Conservation (phyloP, 2,113 vertebrate genomes). For the Poeciliopsis retropinna region DNA sequence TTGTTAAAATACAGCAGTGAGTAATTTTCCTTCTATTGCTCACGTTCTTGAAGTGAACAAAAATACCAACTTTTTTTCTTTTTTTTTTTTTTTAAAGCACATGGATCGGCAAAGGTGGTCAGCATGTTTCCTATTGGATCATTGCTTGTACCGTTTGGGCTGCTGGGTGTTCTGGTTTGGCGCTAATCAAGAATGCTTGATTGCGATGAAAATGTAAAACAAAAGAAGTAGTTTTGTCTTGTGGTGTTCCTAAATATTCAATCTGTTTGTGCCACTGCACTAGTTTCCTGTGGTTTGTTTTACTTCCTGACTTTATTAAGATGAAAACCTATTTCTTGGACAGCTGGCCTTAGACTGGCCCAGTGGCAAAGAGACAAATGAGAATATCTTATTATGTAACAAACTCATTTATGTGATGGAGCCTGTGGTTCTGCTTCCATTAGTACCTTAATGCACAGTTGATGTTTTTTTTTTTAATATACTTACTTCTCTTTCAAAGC, state of each 20-base stretch:
- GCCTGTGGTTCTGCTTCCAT: slow-evolving; percentile 8
- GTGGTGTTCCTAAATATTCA: not conserved
- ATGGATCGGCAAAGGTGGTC: not conserved
- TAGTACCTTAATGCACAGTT: slow-evolving; percentile 10
- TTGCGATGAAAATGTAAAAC: not conserved
- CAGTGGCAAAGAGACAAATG: slow-evolving; percentile 28
- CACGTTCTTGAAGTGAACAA: not conserved
- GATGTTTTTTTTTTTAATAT: not conserved
- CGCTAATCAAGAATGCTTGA: no score
- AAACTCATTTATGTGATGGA: slow-evolving; percentile 19
- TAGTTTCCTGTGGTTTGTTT: not conserved
- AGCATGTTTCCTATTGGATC: not conserved
- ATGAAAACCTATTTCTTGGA: not conserved
- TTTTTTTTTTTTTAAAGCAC: slow-evolving; percentile 17
- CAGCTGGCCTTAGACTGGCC: slow-evolving; percentile 11
- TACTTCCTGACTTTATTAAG: slow-evolving; percentile 13
- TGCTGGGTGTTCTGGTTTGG: no score
- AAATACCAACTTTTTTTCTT: slow-evolving; percentile 7
- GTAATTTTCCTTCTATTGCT: slow-evolving; percentile 22
- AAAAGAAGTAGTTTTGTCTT: not conserved
- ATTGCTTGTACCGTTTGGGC: not conserved
- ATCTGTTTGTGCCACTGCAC: not conserved
- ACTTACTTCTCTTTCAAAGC: slow-evolving; percentile 13
- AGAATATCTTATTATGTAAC: slow-evolving; percentile 28
- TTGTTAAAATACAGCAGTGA: slow-evolving; percentile 5